Evolutionary conservation across 2,888 invertebrate species (phyloP).

Genomic region (Falcaria lacertinaria): DNA sequence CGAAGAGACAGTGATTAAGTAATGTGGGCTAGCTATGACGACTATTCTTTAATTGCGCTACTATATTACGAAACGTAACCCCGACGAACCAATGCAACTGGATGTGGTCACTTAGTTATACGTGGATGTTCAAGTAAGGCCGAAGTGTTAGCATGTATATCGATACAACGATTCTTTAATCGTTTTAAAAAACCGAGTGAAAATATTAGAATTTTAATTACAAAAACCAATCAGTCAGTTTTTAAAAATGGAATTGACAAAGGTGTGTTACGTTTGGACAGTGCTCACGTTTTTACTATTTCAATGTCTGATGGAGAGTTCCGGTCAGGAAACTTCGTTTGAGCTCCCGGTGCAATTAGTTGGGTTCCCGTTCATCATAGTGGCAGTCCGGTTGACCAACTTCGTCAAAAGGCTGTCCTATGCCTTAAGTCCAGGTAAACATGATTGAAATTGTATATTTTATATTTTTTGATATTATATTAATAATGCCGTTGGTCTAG

Average conservation of each 20-base stretch:
- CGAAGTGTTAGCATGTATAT: constrained; percentile 38
- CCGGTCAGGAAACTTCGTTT: constrained; percentile 44
- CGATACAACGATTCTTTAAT: no score
- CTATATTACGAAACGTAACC: constrained; percentile 31
- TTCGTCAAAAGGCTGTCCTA: constrained; percentile 91
- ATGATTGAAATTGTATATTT: constrained; percentile 12
- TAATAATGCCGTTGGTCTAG: no score
- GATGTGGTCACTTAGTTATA: constrained; percentile 54
- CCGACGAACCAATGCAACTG: constrained; percentile 26
- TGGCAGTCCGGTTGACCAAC: constrained; percentile 88
- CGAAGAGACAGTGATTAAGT: constrained; percentile 35
- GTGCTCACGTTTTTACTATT: constrained; percentile 51
- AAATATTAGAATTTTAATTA: no score
- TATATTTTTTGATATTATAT: neutral
- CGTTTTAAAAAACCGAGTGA: no score
- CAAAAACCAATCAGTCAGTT: no score
- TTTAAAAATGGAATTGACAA: constrained; percentile 53
- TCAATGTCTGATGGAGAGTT: constrained; percentile 54
- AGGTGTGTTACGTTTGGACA: constrained; percentile 56
- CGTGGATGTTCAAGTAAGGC: constrained; percentile 50
- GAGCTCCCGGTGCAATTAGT: constrained; percentile 89
- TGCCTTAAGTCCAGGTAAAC: constrained; percentile 72
- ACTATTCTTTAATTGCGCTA: constrained; percentile 53
- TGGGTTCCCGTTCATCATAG: constrained; percentile 90
- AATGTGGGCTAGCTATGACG: constrained; percentile 37